Evolutionary conservation across 1,140 invertebrate genomes (phyloP), one percentile per base, ranked within the genome.

Genomic region (Ostrea denselamellosa): DNA sequence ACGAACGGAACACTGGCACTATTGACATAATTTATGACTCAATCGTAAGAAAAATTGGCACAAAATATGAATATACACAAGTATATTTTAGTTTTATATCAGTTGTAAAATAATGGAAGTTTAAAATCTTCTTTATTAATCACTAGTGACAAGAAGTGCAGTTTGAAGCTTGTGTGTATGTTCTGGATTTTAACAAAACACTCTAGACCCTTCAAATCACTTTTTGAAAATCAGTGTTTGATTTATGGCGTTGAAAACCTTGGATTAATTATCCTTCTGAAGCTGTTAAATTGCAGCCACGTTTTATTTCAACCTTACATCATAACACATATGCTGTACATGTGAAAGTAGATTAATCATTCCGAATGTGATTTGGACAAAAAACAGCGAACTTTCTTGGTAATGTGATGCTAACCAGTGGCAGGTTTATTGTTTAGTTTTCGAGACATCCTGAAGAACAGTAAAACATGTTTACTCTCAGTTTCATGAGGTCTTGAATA

Each of bases 251-350:
- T 83, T 52, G 68, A 77, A 83, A 83, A 83, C 52, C 44, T 54
- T 83, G 82, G 52, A 83, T 83, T 83, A 83, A 83, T 83, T 83
- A 83, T 83, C 82, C 52, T 83, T 83, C 82, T 25, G 14, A 83
- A 53, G 44, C 52, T 34, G 82, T 83, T 83, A 83, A 83, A 54
- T 83, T 52, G 82, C 68, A 53, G 44, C 82, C 82, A 83, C 82
- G 52, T 83, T 83, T 83, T 83, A 53, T 22, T 83, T 83, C 52
- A 83, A 83, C 82, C 82, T 83, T 83, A 54, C 82, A 83, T 83
- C 82, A 83, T 83, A 83, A 52, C 52, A 25, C 44, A 83, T 83
- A 83, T 53, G 82, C 82, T 83, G 68, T 77, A 83, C 44, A 83
- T 83, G 82, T 83, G 82, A 83, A 83, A 52, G 82, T 34, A 54